Evolutionary conservation across 2,888 invertebrate species (phyloP).

Genomic region (Mantis religiosa): DNA sequence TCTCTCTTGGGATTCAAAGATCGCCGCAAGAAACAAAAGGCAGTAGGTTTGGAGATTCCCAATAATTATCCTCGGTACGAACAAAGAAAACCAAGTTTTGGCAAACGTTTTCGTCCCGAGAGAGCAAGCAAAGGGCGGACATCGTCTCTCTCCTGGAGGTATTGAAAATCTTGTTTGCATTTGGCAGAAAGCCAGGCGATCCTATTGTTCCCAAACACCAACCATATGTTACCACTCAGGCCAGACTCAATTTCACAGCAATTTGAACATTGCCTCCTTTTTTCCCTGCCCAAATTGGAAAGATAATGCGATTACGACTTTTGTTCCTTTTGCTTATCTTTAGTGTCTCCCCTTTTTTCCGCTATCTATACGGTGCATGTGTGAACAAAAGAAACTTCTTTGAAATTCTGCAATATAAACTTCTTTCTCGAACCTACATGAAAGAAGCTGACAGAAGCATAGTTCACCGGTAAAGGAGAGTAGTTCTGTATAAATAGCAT

Average conservation of each 20-base stretch:
- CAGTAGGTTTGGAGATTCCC: neutral
- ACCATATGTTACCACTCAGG: neutral
- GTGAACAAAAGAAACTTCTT: neutral
- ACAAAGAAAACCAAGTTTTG: neutral
- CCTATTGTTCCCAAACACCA: neutral
- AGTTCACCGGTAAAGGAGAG: neutral
- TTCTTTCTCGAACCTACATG: neutral
- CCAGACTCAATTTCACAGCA: neutral
- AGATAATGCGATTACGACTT: neutral
- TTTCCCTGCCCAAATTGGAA: neutral
- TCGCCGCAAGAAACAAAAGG: neutral
- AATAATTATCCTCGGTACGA: neutral
- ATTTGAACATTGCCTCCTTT: neutral
- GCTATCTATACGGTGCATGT: neutral
- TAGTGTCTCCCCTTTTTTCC: neutral
- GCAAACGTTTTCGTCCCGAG: neutral
- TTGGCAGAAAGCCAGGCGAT: neutral
- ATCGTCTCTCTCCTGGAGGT: neutral
- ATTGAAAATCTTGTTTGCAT: conserved; percentile 14
- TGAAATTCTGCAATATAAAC: neutral
- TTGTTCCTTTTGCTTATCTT: neutral
- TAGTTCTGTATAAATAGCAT: no score
- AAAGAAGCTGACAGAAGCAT: neutral
- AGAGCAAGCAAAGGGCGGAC: neutral
- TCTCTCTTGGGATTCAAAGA: no score